Evolutionary conservation across 2,797 vertebrate species (phyloP).

Genomic region (Novumbra hubbsi): DNA sequence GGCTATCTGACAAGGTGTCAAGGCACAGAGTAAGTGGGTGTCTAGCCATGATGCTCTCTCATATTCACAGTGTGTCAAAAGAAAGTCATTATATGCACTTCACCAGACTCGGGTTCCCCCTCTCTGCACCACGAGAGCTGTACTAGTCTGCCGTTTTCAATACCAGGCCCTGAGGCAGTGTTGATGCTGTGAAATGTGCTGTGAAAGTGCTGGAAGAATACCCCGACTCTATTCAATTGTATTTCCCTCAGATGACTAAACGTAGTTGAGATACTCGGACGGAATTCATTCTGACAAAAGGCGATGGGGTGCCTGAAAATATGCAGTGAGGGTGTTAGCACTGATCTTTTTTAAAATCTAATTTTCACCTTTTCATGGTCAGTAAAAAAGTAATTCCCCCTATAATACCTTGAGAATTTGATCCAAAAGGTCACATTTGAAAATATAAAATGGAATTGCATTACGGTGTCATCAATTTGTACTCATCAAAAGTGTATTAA

Average conservation of each 20-base stretch:
- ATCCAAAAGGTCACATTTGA: slow-evolving; percentile 30
- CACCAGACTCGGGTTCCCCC: slow-evolving; percentile 57
- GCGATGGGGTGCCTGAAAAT: slow-evolving; percentile 47
- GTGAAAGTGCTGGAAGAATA: slow-evolving; percentile 65
- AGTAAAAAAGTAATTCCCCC: slow-evolving; percentile 7
- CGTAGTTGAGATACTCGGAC: slow-evolving; percentile 16
- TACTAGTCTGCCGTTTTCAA: slow-evolving; percentile 57
- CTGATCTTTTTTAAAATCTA: slow-evolving; percentile 56
- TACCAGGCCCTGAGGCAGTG: slow-evolving; percentile 59
- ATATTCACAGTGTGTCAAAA: slow-evolving; percentile 50
- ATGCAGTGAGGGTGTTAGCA: slow-evolving; percentile 42
- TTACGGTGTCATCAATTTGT: slow-evolving; percentile 26
- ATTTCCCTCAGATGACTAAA: slow-evolving; percentile 46
- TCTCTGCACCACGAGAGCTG: slow-evolving; percentile 51
- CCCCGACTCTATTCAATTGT: slow-evolving; percentile 58
- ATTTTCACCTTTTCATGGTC: slow-evolving; percentile 24
- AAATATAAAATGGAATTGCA: slow-evolving; percentile 18
- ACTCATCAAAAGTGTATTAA: slow-evolving; percentile 23
- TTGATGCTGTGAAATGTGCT: slow-evolving; percentile 70
- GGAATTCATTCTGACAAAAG: slow-evolving; percentile 54
- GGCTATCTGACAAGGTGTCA: slow-evolving; percentile 49
- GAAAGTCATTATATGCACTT: slow-evolving; percentile 64
- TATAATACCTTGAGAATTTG: slow-evolving; percentile 10
- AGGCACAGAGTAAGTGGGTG: slow-evolving; percentile 40
- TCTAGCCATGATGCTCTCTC: slow-evolving; percentile 37